phyloP scores from a whole-genome alignment of 2,797 vertebrate species.

The Gymnocypris eckloni region DNA sequence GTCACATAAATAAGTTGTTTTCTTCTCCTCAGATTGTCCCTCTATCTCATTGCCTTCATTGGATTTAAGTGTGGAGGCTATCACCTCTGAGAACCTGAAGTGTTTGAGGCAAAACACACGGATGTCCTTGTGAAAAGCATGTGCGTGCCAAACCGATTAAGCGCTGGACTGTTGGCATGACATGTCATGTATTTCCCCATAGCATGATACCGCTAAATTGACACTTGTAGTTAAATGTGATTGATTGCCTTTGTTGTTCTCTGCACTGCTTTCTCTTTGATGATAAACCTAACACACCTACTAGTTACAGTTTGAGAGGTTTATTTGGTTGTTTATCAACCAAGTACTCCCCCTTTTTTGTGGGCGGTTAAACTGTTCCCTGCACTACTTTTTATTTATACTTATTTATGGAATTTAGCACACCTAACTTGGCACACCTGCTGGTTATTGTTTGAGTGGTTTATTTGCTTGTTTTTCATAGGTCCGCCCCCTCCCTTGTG shows the following conservation, averaged over 20 bases:
- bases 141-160: conserved; percentile 70
- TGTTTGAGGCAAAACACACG: conserved; percentile 6
- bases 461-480: conserved; percentile 19
- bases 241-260: conserved; percentile 11
- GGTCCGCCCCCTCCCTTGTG: conserved; percentile 2
- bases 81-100: conserved; percentile 16
- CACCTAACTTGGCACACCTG: conserved; percentile 33
- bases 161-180: conserved; percentile 55
- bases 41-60: conserved; percentile 26
- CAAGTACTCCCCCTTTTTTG: neutral
- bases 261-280: neutral
- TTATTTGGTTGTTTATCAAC: conserved; percentile 2
- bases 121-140: conserved; percentile 47
- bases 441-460: conserved; percentile 5
- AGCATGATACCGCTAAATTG: rapidly evolving
- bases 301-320: neutral
- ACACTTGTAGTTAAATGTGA: neutral
- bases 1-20: conserved; percentile 27
- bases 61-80: conserved; percentile 39
- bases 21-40: conserved; percentile 8
- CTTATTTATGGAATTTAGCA: conserved; percentile 10
- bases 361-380: neutral
- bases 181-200: neutral
- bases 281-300: neutral
- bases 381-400: neutral